phyloP scores from a whole-genome alignment of 2,888 invertebrate species.

The Drosophila dives region DNA sequence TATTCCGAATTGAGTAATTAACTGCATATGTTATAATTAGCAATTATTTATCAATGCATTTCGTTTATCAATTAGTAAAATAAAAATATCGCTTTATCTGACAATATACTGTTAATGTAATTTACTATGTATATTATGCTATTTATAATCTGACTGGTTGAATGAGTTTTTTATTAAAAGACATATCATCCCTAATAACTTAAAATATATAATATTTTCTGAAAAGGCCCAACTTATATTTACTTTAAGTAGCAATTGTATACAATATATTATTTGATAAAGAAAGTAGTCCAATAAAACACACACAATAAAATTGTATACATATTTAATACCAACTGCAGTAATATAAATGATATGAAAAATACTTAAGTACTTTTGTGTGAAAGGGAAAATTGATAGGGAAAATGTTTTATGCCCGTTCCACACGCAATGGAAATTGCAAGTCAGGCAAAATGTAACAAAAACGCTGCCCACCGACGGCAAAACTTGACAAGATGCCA shows the following conservation, averaged over 20 bases:
- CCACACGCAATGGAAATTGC: conserved; percentile 49
- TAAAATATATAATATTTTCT: background rate
- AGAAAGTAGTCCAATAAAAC: conserved; percentile 2
- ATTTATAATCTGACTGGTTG: background rate
- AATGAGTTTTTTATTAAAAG: background rate
- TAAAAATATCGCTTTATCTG: conserved; percentile 7
- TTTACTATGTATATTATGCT: background rate
- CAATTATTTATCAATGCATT: conserved; percentile 41
- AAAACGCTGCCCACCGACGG: conserved; percentile 53
- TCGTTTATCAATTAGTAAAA: conserved; percentile 29
- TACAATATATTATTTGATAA: background rate
- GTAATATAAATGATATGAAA: conserved; percentile 10
- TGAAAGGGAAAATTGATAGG: conserved; percentile 24
- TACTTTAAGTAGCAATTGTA: conserved; percentile 1
- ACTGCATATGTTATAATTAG: conserved; percentile 57
- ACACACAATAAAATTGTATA: conserved; percentile 12
- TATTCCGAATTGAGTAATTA: conserved; percentile 52
- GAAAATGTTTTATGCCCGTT: conserved; percentile 50
- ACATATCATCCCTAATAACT: background rate
- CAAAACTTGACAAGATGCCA: conserved; percentile 76
- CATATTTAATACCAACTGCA: conserved; percentile 34
- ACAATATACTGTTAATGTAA: conserved; percentile 8
- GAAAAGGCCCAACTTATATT: background rate
- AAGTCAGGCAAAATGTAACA: conserved; percentile 39
- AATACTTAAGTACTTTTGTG: conserved; percentile 17